phyloP scores from a whole-genome alignment of 2,113 vertebrate species.

The Bostrychus sinensis region DNA sequence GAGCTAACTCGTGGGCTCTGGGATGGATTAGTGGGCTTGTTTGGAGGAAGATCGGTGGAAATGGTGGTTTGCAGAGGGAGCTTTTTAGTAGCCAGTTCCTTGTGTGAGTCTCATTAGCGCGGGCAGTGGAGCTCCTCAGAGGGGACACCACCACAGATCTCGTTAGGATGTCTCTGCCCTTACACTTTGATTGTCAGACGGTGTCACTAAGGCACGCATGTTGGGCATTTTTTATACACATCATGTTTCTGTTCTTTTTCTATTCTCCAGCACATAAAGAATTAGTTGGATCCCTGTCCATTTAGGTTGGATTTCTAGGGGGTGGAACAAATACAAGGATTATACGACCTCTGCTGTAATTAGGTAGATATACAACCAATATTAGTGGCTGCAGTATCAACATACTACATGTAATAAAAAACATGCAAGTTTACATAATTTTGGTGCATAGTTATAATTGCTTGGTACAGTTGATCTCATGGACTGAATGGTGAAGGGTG shows the following conservation, averaged over 20 bases:
- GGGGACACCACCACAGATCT: conserved; percentile 30
- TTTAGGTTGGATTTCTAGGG: too few relatives aligned
- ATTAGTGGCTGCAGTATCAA: too few relatives aligned
- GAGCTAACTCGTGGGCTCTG: conserved; percentile 11
- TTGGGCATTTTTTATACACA: background rate
- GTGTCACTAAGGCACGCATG: background rate
- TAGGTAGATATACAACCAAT: too few relatives aligned
- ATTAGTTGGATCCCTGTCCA: too few relatives aligned
- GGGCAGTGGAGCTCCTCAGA: conserved; percentile 35
- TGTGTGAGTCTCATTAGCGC: conserved; percentile 50
- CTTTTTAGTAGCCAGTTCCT: conserved; percentile 16
- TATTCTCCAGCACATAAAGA: too few relatives aligned
- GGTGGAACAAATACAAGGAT: too few relatives aligned
- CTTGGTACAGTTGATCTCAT: too few relatives aligned
- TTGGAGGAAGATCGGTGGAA: conserved; percentile 49
- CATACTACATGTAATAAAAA: too few relatives aligned
- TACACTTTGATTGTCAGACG: conserved; percentile 19
- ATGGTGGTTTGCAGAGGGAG: conserved; percentile 39
- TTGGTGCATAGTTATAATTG: too few relatives aligned
- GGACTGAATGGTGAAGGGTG: too few relatives aligned
- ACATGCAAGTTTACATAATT: too few relatives aligned
- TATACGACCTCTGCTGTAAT: too few relatives aligned
- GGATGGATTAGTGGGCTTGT: conserved; percentile 55
- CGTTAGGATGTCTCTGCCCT: conserved; percentile 34
- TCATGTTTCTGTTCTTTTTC: background rate